Conservation (phyloP, 2,888 invertebrate genomes). For the Agrochola circellaris region DNA sequence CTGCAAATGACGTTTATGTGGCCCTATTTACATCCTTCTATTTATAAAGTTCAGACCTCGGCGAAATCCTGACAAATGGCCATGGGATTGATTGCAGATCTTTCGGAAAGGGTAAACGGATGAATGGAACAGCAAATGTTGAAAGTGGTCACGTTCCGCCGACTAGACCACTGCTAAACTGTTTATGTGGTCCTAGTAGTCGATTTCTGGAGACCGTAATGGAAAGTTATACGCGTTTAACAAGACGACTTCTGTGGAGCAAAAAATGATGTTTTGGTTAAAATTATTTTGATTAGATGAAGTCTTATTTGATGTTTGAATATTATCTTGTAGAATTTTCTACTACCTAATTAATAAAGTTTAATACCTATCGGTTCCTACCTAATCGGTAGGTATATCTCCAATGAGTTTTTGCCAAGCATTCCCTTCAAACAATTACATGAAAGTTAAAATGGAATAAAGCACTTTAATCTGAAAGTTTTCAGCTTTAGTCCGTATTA, state of each 20-base stretch:
- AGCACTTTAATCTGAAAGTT: slow-evolving; percentile 76
- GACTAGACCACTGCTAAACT: slow-evolving; percentile 32
- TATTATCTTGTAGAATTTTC: not conserved
- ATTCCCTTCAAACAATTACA: slow-evolving; percentile 69
- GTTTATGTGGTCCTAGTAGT: slow-evolving; percentile 52
- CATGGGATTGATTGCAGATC: slow-evolving; percentile 50
- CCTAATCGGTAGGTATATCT: not conserved
- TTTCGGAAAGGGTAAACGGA: slow-evolving; percentile 43
- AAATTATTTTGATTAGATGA: not conserved
- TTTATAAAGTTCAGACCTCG: slow-evolving; percentile 58
- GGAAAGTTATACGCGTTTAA: not conserved
- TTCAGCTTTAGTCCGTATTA: slow-evolving; percentile 67
- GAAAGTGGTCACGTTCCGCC: slow-evolving; percentile 48
- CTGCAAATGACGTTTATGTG: slow-evolving; percentile 62
- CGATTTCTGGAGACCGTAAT: slow-evolving; percentile 13
- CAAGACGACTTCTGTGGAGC: not conserved
- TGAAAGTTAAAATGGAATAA: slow-evolving; percentile 75
- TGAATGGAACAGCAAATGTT: slow-evolving; percentile 55
- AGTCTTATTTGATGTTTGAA: not conserved
- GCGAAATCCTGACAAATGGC: slow-evolving; percentile 58
- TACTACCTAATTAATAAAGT: slow-evolving; percentile 10
- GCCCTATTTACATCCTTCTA: slow-evolving; percentile 54
- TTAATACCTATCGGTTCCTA: not conserved
- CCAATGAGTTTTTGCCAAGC: slow-evolving; percentile 26
- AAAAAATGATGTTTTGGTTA: not conserved